Evolutionary conservation across 1,140 invertebrate genomes (phyloP).

Genomic region (Lutraria rhynchaena): DNA sequence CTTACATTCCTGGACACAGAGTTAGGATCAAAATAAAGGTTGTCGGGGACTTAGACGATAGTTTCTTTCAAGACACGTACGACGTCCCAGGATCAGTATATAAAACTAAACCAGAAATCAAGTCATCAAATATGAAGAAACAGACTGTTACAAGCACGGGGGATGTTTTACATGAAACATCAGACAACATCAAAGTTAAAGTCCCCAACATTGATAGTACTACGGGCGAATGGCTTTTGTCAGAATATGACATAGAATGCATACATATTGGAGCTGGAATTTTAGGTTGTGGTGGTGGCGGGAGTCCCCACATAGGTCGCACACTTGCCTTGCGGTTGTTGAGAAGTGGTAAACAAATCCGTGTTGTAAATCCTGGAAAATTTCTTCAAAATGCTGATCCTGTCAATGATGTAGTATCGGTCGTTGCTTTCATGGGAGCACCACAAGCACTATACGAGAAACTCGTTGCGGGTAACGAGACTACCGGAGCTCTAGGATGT

Average conservation of each 20-base stretch:
- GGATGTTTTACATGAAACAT: not conserved
- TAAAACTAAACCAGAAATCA: not conserved
- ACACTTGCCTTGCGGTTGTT: constrained; percentile 64
- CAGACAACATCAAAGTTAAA: constrained; percentile 30
- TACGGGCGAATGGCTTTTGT: constrained; percentile 75
- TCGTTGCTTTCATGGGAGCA: constrained; percentile 74
- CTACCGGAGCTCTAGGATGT: constrained; percentile 63
- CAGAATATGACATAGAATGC: constrained; percentile 75
- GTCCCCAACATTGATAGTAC: constrained; percentile 59
- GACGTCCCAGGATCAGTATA: constrained; percentile 44
- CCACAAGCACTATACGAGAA: constrained; percentile 72
- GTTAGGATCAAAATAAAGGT: constrained; percentile 71
- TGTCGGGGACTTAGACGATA: constrained; percentile 65
- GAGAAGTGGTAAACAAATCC: constrained; percentile 70
- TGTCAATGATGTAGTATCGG: constrained; percentile 65
- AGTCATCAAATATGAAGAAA: constrained; percentile 28
- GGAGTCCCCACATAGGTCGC: constrained; percentile 71
- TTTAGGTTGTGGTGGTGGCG: constrained; percentile 78
- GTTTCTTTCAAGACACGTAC: constrained; percentile 10
- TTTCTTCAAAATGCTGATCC: constrained; percentile 59
- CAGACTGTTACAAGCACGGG: constrained; percentile 56
- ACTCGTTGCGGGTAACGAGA: constrained; percentile 67
- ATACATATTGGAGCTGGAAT: constrained; percentile 77
- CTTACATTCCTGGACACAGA: constrained; percentile 75
- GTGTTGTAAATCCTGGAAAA: constrained; percentile 66